Base-by-base conservation (phyloP, 1,140 invertebrate genomes). In the Polypedilum pembai region DNA sequence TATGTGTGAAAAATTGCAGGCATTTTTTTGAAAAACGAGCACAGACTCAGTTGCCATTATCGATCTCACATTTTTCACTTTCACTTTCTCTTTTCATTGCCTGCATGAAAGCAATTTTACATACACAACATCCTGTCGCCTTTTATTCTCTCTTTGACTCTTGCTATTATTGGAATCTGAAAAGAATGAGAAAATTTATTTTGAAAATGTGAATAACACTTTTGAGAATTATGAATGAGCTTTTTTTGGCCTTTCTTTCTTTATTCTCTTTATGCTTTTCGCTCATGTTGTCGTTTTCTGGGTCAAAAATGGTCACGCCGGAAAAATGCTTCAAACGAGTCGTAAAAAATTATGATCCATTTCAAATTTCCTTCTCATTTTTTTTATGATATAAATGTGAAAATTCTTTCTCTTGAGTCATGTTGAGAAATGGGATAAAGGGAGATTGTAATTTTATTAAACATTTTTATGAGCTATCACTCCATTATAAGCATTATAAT, bases 31-130 rank as follows among this genome's bases (percentile, higher is more conserved):
- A 33, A 33, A 33, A 33, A 33, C 24, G 24, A 21, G 65, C 65
- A 20, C 65, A 18, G 15, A 8, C 65, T 69, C 17, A 69, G 65
- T 20, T 69, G 20, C 15, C 17, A 21, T 69, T 21, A 21, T 69
- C 65, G 65, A 69, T 69, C 65, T 69, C 65, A 18, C 65, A 69
- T 69, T 69, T 69, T 69, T 69, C 65, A 69, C 65, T 69, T 69
- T 69, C 65, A 18, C 63, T 18, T 12, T 56, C n/a, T 15, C 45
- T 45, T 45, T 45, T 45, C 15, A 45, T 45, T 56, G 12, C n/a
- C n/a, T 56, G n/a, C 45, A 56, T 56, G 15, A 56, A 56, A 56
- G 45, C 45, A 56, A 56, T 56, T 56, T 56, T 56, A n/a, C 45
- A 56, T n/a, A n/a, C 45, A 12, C 45, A 56, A 56, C n/a, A n/a